A percentile compares a stretch with the other conserved stretches of the same genome.
Evolutionary conservation across 2,888 invertebrate genomes (phyloP).

Genomic region (Diploptera punctata): DNA sequence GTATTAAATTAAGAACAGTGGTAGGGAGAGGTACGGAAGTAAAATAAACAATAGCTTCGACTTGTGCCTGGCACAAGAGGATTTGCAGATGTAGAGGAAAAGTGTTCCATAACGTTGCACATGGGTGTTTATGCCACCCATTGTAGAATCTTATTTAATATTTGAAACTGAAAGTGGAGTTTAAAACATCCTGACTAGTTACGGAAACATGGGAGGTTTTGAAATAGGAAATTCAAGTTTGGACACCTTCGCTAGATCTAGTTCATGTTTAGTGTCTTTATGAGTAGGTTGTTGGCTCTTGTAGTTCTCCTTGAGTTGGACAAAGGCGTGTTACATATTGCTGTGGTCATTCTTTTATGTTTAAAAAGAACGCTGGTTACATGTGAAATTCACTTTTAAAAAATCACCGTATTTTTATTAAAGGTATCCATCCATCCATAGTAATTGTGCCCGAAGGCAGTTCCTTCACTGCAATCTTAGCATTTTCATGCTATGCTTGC

Average conservation of each 20-base stretch:
- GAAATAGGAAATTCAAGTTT: background rate
- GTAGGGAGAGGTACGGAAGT: too few species aligned
- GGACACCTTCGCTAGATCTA: background rate
- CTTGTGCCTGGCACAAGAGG: slow-evolving; percentile 2
- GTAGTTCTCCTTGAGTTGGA: background rate
- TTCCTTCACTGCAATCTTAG: too few species aligned
- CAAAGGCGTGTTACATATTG: too few species aligned
- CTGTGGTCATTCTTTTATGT: too few species aligned
- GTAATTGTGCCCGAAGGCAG: too few species aligned
- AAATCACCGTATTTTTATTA: too few species aligned
- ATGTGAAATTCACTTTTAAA: too few species aligned
- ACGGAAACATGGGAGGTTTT: background rate
- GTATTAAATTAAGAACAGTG: too few species aligned
- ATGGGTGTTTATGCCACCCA: background rate
- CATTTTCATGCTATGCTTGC: too few species aligned
- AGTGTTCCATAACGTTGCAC: slow-evolving; percentile 5
- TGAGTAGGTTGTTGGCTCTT: background rate
- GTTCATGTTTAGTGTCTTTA: background rate
- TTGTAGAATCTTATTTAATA: background rate
- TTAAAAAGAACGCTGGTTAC: too few species aligned
- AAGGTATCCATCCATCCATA: too few species aligned
- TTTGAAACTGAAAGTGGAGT: background rate
- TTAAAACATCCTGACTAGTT: background rate
- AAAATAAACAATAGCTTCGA: too few species aligned
- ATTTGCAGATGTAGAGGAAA: background rate